Percentiles rank a stretch among this genome's conserved stretches.
Evolutionary conservation across 2,797 vertebrate genomes (phyloP).

Genomic region (Gallinago stenura): DNA sequence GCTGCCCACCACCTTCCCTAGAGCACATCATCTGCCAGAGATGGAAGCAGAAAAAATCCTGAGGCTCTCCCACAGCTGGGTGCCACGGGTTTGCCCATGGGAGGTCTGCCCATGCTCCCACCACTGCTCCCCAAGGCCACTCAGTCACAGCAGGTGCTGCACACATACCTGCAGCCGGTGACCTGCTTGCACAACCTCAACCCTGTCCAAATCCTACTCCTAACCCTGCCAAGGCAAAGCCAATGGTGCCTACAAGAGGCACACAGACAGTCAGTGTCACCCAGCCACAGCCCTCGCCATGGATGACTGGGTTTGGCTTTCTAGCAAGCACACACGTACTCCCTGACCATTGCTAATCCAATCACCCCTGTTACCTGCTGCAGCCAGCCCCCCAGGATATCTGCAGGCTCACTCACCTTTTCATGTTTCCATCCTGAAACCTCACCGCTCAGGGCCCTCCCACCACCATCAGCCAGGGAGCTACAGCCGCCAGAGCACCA

Average conservation of each 20-base stretch:
- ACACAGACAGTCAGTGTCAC: fast-evolving
- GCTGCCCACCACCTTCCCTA: neutral
- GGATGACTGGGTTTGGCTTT: neutral
- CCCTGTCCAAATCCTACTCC: neutral
- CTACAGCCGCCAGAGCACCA: neutral
- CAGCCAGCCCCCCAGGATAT: neutral
- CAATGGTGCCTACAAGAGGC: neutral
- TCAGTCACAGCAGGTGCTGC: neutral
- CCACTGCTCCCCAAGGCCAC: neutral
- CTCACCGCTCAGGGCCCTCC: neutral
- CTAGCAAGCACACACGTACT: fast-evolving
- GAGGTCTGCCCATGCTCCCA: neutral
- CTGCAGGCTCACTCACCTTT: neutral
- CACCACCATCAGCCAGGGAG: neutral
- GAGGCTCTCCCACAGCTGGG: neutral
- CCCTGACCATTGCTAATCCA: fast-evolving
- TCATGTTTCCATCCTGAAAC: neutral
- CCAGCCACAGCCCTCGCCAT: fast-evolving
- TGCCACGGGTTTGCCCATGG: fast-evolving
- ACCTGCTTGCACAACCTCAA: neutral
- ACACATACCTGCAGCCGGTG: fast-evolving
- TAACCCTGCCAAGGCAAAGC: neutral
- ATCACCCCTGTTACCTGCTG: fast-evolving
- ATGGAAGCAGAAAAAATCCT: neutral
- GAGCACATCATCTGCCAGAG: neutral